Conservation (phyloP, 2,113 vertebrate genomes). For the Pelodiscus sinensis region DNA sequence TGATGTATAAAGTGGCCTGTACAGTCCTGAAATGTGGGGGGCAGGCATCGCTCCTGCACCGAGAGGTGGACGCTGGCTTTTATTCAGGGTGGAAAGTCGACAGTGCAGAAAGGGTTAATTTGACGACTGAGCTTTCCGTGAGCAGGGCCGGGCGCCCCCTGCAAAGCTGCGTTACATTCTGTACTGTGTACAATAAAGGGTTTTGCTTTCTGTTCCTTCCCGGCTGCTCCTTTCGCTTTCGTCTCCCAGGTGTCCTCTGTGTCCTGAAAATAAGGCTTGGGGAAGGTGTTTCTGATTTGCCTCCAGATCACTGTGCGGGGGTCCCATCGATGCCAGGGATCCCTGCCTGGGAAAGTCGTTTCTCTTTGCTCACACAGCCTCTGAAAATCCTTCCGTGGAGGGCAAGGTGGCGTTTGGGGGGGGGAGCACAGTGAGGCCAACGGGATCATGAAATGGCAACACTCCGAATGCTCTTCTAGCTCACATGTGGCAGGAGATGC, state of each 20-base stretch:
- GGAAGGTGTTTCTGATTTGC: neutral
- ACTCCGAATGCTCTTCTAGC: neutral
- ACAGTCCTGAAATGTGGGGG: neutral
- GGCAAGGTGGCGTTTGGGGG: too few relatives aligned
- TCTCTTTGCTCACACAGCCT: neutral
- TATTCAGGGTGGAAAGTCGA: constrained; percentile 67
- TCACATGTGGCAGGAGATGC: neutral
- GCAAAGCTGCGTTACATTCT: constrained; percentile 93
- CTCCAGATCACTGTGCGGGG: neutral
- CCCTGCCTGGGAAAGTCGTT: neutral
- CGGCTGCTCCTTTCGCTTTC: neutral
- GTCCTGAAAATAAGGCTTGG: neutral
- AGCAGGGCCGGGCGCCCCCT: constrained; percentile 86
- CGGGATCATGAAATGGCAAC: neutral
- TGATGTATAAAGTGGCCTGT: neutral
- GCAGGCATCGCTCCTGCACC: constrained; percentile 9
- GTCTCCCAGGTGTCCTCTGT: neutral
- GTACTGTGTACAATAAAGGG: constrained; percentile 98
- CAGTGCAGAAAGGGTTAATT: constrained; percentile 79
- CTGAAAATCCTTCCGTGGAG: neutral
- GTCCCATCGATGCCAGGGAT: neutral
- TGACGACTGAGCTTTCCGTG: constrained; percentile 73
- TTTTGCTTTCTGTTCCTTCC: constrained; percentile 80
- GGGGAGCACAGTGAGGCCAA: neutral
- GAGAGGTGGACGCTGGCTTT: constrained; percentile 26